Base-by-base conservation (phyloP, 2,888 invertebrate genomes). In the Lumbricus terrestris region DNA sequence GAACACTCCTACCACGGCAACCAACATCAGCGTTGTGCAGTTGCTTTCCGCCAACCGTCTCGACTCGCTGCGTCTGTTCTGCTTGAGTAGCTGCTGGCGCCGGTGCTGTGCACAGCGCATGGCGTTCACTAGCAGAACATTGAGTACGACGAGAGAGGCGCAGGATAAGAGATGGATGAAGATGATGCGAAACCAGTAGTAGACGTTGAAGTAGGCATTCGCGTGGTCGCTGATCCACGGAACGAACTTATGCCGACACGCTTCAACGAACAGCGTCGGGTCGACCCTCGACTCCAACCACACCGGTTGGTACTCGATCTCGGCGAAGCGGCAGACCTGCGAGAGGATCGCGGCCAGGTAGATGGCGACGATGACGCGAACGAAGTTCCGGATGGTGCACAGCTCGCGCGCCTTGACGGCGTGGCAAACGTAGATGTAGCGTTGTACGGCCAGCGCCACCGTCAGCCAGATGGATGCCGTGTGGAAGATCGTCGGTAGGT, bases 341-440 rank as follows among this genome's bases (percentile, higher is more conserved):
- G 98, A 98, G 6, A 98, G 95, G 20, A 90, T 35, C 23, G 91
- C 91, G 20, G 89, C 42, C 35, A 88, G 33, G 88, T 97, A 97
- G 92, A 98, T 97, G 95, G 97, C 96, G 90, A 96, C 95, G 47
- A 98, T 96, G 93, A 97, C 97, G 92, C 97, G 97, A 94, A 96
- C 96, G 88, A 97, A 94, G 91, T 98, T 90, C 4, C 88, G 90
- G 92, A 96, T 95, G 38, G 96, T 96, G 94, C 96, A 96, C 95
- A 96, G 96, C 33, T 97, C 97, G 91, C 97, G 96, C 0, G 98
- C 98, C 91, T 97, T 96, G 0, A 97, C 97, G 0, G 98, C 97
- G 95, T 98, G 98, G 94, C 98, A 98, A 2, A 98, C 98, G 95
- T 98, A 98, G 93, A 98, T 97, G 96, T 98, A 98, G 93, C 98